A percentile compares a stretch with the other conserved stretches of the same genome.
phyloP scores from a whole-genome alignment of 2,113 vertebrate genomes.

The Arenaria interpres region DNA sequence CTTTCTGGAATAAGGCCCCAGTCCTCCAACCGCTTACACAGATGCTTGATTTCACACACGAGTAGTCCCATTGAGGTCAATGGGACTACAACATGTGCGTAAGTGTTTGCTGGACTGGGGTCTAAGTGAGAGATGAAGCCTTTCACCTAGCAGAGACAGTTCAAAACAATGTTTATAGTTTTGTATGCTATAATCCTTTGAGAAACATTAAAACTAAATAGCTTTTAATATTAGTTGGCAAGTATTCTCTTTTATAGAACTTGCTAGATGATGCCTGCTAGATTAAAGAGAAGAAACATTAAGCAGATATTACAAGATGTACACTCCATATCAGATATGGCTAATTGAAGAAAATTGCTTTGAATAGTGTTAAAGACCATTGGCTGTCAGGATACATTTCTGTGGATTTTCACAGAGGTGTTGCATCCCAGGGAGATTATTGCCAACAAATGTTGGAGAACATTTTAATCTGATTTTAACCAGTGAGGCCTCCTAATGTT shows the following conservation, averaged over 20 bases:
- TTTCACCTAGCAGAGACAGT: constrained; percentile 66
- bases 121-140: constrained; percentile 58
- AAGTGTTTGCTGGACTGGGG: constrained; percentile 49
- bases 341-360: constrained; percentile 5
- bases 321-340: neutral
- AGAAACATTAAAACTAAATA: constrained; percentile 57
- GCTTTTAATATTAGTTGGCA: constrained; percentile 59
- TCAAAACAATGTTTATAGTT: constrained; percentile 63
- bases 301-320: neutral
- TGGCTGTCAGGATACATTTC: neutral
- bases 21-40: neutral
- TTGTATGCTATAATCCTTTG: constrained; percentile 51
- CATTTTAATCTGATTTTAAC: neutral
- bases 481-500: neutral
- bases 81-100: constrained; percentile 22
- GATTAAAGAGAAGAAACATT: constrained; percentile 35
- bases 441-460: neutral
- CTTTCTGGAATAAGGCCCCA: constrained; percentile 11
- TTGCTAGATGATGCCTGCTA: constrained; percentile 7
- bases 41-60: constrained; percentile 46
- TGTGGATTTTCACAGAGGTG: neutral
- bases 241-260: constrained; percentile 22
- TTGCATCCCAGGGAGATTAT: neutral
- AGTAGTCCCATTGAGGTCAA: constrained; percentile 57
- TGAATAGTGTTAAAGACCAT: neutral